Evolutionary conservation across 2,797 vertebrate species (phyloP).

Genomic region (Lophius americanus): DNA sequence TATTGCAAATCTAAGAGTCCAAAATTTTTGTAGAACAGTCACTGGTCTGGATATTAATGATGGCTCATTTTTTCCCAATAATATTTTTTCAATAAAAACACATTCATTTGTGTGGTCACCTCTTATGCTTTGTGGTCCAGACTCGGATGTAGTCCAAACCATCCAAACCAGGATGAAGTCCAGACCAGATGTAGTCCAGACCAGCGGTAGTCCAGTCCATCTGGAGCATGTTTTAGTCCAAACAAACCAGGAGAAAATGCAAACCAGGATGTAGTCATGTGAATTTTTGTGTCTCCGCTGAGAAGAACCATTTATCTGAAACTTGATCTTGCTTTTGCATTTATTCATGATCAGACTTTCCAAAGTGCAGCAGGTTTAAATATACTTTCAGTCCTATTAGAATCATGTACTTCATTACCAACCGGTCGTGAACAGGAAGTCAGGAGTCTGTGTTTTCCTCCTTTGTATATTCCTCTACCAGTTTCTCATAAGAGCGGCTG

Average conservation of each 20-base stretch:
- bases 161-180: too few species aligned
- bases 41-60: not conserved
- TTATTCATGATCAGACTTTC: conserved; percentile 21
- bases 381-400: conserved; percentile 43
- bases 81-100: conserved; percentile 1
- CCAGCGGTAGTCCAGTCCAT: too few species aligned
- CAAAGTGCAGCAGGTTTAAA: conserved; percentile 33
- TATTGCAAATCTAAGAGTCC: conserved; percentile 28
- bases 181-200: too few species aligned
- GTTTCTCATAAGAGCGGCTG: conserved; percentile 90
- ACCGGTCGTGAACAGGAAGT: conserved; percentile 2
- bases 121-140: not conserved
- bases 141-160: too few species aligned
- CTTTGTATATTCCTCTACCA: conserved; percentile 91
- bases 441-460: conserved; percentile 82
- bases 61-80: too few species aligned
- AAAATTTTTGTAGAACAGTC: conserved; percentile 2
- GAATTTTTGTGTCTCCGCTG: conserved; percentile 11
- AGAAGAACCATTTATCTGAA: conserved; percentile 33
- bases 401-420: conserved; percentile 33
- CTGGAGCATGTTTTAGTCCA: too few species aligned
- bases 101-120: conserved; percentile 23
- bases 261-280: not conserved
- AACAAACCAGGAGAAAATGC: too few species aligned
- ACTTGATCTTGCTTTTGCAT: conserved; percentile 31